A percentile compares a stretch with the other conserved stretches of the same genome.
phyloP scores from a whole-genome alignment of 2,888 invertebrate genomes.

The Tiliacea aurago region DNA sequence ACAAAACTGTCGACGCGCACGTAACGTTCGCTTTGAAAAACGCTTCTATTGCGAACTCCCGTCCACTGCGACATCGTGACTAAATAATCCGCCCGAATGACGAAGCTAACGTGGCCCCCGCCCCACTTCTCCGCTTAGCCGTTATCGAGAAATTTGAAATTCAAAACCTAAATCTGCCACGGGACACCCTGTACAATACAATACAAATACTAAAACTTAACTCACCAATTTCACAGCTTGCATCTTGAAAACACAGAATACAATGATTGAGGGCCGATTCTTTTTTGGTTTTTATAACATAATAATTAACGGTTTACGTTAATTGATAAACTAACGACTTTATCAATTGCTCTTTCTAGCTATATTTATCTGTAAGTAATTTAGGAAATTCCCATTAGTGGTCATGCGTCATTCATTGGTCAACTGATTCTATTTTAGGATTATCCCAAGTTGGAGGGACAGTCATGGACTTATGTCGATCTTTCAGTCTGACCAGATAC shows the following conservation, averaged over 20 bases:
- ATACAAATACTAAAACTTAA: background rate
- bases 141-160: too few species aligned
- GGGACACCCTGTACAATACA: too few species aligned
- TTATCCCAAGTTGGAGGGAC: constrained; percentile 24
- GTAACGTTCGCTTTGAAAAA: too few species aligned
- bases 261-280: constrained; percentile 28
- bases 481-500: too few species aligned
- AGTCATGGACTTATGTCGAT: background rate
- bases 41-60: too few species aligned
- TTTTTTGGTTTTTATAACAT: constrained; percentile 53
- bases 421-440: constrained; percentile 12
- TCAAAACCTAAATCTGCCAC: too few species aligned
- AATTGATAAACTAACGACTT: constrained; percentile 53
- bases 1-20: too few species aligned
- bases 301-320: constrained; percentile 18
- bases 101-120: too few species aligned
- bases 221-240: constrained; percentile 52
- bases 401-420: constrained; percentile 42
- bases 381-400: constrained; percentile 45
- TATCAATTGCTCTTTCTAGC: constrained; percentile 37
- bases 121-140: too few species aligned
- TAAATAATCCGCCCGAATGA: too few species aligned
- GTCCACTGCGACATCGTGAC: too few species aligned
- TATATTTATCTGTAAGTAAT: constrained; percentile 41
- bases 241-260: constrained; percentile 54